phyloP scores from a whole-genome alignment of 2,888 invertebrate species.

The Chaetogeoica ovagalla region DNA sequence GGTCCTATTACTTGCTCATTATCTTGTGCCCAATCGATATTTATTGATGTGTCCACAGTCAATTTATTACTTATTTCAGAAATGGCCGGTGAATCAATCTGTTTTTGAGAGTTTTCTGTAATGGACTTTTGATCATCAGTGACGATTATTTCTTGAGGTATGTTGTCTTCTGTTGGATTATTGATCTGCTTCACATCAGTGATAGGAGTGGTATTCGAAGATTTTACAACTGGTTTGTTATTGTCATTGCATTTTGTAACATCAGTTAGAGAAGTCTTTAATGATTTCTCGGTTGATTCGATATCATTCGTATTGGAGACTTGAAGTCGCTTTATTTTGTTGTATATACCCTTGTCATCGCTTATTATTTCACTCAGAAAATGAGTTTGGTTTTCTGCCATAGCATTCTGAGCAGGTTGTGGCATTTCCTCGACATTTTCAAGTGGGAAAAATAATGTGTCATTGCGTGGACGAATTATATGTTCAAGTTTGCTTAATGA shows the following conservation, averaged over 20 bases:
- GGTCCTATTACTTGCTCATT: too few relatives aligned
- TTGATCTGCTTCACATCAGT: not conserved
- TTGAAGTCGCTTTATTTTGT: not conserved
- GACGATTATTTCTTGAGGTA: not conserved
- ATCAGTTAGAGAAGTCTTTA: not conserved
- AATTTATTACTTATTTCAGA: too few relatives aligned
- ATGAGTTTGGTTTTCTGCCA: slow-evolving; percentile 44
- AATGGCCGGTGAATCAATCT: too few relatives aligned
- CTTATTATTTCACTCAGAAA: slow-evolving; percentile 11
- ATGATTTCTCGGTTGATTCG: not conserved
- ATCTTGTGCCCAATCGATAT: too few relatives aligned
- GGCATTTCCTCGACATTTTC: slow-evolving; percentile 37
- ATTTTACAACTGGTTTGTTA: too few relatives aligned
- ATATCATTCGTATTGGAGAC: not conserved
- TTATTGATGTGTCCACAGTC: too few relatives aligned
- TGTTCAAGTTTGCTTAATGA: slow-evolving; percentile 53
- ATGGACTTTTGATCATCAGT: not conserved
- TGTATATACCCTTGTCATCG: not conserved
- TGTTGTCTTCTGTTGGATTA: not conserved
- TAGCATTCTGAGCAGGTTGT: not conserved
- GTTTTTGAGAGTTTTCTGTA: not conserved
- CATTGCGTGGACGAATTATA: slow-evolving; percentile 53
- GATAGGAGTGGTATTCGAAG: too few relatives aligned
- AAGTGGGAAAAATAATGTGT: slow-evolving; percentile 51
- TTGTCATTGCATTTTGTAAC: too few relatives aligned